Percentiles rank a stretch among this genome's conserved stretches.
Evolutionary conservation across 1,140 invertebrate species (phyloP).

Genomic region (Drosophila fuyamai): DNA sequence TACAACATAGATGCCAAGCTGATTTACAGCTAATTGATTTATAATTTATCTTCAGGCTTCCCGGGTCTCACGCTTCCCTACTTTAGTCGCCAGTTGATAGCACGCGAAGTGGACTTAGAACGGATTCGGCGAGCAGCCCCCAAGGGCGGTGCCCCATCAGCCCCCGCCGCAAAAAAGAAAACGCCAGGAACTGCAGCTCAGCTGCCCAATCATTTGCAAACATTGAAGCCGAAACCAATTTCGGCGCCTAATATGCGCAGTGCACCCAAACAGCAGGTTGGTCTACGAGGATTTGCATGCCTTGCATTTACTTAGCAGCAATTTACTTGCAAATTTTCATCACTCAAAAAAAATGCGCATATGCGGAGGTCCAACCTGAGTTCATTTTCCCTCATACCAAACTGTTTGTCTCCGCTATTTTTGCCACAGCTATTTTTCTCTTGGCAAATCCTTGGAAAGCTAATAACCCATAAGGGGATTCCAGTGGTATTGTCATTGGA

Average conservation of each 20-base stretch:
- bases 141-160: conserved; percentile 38
- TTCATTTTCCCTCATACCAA: background rate
- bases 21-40: background rate
- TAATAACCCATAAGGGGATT: conserved; percentile 84
- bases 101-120: conserved; percentile 91
- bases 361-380: background rate
- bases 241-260: conserved; percentile 76
- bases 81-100: conserved; percentile 91
- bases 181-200: conserved; percentile 19
- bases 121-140: conserved; percentile 87
- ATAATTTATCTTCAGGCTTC: conserved; percentile 40
- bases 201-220: conserved; percentile 89
- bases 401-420: background rate
- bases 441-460: conserved; percentile 63
- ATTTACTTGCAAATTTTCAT: conserved; percentile 71
- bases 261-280: conserved; percentile 80
- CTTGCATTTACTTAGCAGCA: conserved; percentile 82
- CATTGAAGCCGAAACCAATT: conserved; percentile 86
- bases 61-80: conserved; percentile 85
- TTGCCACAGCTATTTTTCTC: conserved; percentile 1
- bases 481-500: conserved; percentile 54
- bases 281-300: conserved; percentile 63
- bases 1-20: background rate
- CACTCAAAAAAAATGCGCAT: conserved; percentile 23
- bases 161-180: conserved; percentile 42